These are phyloP conservation scores for Danio kyathit DNA, from an alignment of 2,797 vertebrate species.

Conservation along the genomic window DNA sequence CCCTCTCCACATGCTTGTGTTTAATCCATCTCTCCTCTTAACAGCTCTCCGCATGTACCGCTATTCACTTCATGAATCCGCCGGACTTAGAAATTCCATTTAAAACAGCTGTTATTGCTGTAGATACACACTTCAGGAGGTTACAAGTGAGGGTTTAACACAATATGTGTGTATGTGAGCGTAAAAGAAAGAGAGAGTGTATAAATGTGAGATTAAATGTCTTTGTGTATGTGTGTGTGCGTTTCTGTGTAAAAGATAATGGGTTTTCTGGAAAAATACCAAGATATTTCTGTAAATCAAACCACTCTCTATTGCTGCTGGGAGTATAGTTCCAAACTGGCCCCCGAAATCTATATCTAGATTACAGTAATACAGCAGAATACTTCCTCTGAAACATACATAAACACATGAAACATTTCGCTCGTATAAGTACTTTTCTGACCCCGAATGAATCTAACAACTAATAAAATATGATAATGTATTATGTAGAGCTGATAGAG, in stretches of 20 bases:
- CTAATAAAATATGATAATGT: constrained; percentile 10
- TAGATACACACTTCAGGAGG: constrained; percentile 32
- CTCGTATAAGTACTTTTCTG: neutral
- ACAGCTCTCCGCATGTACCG: constrained; percentile 25
- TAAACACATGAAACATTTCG: neutral
- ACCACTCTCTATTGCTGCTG: constrained; percentile 73
- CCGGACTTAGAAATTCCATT: constrained; percentile 38
- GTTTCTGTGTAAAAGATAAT: constrained; percentile 49
- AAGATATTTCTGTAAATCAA: constrained; percentile 84
- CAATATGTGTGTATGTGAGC: neutral
- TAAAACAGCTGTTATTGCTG: constrained; percentile 32
- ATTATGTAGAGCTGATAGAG: constrained; percentile 41
- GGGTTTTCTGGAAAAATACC: constrained; percentile 70
- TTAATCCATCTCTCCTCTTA: constrained; percentile 36
- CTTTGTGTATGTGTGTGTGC: constrained; percentile 33
- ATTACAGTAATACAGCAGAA: constrained; percentile 76
- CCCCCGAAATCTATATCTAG: constrained; percentile 73
- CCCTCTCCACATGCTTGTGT: constrained; percentile 37
- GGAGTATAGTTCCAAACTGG: constrained; percentile 78
- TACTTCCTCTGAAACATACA: constrained; percentile 27
- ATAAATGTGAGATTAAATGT: constrained; percentile 26
- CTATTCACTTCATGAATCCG: constrained; percentile 27
- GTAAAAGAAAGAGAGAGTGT: constrained; percentile 12
- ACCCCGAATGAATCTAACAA: neutral
- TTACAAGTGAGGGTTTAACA: constrained; percentile 25